Conservation (phyloP, 2,113 vertebrate species). For the Serinus canaria region DNA sequence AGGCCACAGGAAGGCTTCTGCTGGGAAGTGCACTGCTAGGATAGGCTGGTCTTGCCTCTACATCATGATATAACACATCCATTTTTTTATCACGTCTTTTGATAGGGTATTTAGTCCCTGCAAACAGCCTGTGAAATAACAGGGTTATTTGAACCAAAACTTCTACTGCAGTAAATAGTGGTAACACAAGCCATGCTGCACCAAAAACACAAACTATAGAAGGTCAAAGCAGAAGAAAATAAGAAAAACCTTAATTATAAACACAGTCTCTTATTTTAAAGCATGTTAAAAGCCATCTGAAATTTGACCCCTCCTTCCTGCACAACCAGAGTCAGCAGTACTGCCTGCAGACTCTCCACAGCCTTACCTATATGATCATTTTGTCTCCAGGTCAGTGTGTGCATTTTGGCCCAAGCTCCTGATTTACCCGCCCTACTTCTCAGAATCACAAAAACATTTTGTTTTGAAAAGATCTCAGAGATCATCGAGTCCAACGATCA, state of each 20-base stretch:
- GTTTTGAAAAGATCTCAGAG: neutral
- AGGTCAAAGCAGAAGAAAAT: neutral
- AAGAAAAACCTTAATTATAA: neutral
- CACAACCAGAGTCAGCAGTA: neutral
- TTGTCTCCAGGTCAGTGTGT: neutral
- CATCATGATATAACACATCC: neutral
- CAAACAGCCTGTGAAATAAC: neutral
- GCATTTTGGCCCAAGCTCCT: neutral
- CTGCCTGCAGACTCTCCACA: neutral
- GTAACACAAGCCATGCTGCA: neutral
- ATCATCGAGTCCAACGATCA: neutral
- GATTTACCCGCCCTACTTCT: neutral
- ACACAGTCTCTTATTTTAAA: neutral
- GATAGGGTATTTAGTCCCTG: neutral
- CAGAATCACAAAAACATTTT: neutral
- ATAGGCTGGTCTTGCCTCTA: neutral
- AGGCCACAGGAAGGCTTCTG: neutral
- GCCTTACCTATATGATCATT: rapidly evolving
- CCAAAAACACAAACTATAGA: neutral
- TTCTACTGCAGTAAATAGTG: neutral
- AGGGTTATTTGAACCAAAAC: neutral
- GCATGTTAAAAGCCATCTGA: neutral
- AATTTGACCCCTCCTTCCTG: neutral
- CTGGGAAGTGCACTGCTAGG: neutral
- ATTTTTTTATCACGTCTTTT: neutral